Evolutionary conservation across 2,113 vertebrate species (phyloP).

Genomic region (Gymnorhina tibicen): DNA sequence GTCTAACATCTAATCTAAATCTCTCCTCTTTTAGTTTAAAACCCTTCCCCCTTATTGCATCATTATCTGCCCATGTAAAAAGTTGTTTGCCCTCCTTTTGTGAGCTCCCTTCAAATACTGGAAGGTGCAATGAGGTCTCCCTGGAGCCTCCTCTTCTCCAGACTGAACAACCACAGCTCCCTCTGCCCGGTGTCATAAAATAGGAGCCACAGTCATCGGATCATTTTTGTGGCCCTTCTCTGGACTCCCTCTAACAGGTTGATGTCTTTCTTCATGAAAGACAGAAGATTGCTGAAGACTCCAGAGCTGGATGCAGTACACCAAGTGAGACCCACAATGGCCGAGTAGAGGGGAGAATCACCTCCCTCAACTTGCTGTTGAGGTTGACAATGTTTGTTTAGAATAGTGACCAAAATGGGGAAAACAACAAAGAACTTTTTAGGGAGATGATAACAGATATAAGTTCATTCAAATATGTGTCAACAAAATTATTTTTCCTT

Average conservation of each 20-base stretch:
- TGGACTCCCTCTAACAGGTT: not conserved
- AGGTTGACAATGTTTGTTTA: not conserved
- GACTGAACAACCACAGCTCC: not conserved
- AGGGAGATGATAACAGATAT: not conserved
- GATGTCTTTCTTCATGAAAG: not conserved
- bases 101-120: not conserved
- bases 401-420: not conserved
- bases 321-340: not conserved
- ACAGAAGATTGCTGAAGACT: not conserved
- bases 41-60: not conserved
- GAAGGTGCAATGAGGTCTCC: not conserved
- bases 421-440: not conserved
- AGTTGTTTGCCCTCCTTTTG: accelerated
- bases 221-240: not conserved
- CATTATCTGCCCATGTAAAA: not conserved
- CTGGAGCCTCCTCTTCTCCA: not conserved
- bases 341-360: not conserved
- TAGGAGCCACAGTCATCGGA: accelerated
- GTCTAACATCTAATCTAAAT: not conserved
- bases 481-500: not conserved
- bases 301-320: not conserved
- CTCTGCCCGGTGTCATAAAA: not conserved
- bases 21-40: not conserved
- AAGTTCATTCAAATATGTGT: not conserved
- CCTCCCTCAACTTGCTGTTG: too few species aligned